phyloP scores from a whole-genome alignment of 2,888 invertebrate species.

The Daptonema setosum region DNA sequence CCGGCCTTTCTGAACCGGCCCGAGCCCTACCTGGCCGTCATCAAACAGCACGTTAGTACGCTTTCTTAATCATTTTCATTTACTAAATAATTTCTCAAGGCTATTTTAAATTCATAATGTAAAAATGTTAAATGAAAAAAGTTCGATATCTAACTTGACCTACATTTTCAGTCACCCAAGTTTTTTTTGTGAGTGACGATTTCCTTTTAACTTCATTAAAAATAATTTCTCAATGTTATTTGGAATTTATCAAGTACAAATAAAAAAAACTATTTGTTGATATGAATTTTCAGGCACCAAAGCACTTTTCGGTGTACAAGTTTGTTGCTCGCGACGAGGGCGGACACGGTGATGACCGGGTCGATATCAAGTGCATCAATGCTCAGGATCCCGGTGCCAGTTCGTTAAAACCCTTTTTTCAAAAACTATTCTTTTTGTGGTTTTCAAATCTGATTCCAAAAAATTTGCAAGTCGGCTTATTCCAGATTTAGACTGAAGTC shows the following conservation, averaged over 20 bases:
- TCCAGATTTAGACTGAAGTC: too few relatives aligned
- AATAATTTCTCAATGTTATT: too few relatives aligned
- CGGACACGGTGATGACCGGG: constrained; percentile 36
- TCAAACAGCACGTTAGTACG: constrained; percentile 4
- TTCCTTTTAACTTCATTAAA: too few relatives aligned
- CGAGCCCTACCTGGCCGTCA: constrained; percentile 57
- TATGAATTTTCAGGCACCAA: constrained; percentile 77
- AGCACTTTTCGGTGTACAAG: constrained; percentile 82
- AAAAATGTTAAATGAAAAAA: too few relatives aligned
- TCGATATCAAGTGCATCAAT: constrained; percentile 4
- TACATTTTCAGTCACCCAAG: too few relatives aligned
- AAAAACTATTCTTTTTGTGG: too few relatives aligned
- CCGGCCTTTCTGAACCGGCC: constrained; percentile 93
- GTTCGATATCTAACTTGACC: too few relatives aligned
- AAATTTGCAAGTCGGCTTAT: too few relatives aligned
- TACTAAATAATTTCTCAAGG: too few relatives aligned
- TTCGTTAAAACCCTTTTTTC: background rate
- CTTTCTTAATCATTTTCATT: background rate
- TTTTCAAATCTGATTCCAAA: too few relatives aligned
- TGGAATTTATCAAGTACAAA: background rate
- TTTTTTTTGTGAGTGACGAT: background rate
- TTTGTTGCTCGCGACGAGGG: constrained; percentile 88
- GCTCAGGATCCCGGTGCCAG: background rate
- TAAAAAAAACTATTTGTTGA: constrained; percentile 55
- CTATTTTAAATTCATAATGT: too few relatives aligned